These are phyloP conservation scores for Stomatorhinus ivindoensis DNA, from an alignment of 2,113 vertebrate species.

Conservation along the genomic window DNA sequence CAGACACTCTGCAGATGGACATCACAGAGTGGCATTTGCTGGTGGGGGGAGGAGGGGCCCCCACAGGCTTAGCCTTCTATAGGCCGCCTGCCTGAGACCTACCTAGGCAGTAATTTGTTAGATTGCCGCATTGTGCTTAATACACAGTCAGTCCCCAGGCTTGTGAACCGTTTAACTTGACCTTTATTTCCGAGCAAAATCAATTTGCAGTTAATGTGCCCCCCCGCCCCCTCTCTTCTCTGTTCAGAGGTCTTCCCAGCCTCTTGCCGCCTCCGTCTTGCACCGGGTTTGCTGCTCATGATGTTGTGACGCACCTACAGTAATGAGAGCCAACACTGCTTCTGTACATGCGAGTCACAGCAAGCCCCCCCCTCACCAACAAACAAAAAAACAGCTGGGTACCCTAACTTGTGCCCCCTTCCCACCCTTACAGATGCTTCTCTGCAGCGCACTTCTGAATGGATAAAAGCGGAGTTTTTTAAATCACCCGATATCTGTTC, in stretches of 20 bases:
- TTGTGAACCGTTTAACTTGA: constrained; percentile 60
- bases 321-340: not conserved
- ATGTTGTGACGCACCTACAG: not conserved
- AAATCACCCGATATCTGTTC: not conserved
- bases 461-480: not conserved
- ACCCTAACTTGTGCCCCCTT: not conserved
- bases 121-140: constrained; percentile 50
- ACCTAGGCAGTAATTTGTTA: constrained; percentile 49
- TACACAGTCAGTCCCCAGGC: constrained; percentile 44
- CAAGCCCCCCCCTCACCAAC: not conserved
- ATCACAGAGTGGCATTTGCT: constrained; percentile 61
- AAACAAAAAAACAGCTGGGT: not conserved
- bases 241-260: constrained; percentile 46
- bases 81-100: constrained; percentile 41
- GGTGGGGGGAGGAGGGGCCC: constrained; percentile 28
- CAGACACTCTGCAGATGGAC: constrained; percentile 41
- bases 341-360: not conserved
- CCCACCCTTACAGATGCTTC: not conserved
- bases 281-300: not conserved
- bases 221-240: constrained; percentile 29
- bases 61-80: constrained; percentile 37
- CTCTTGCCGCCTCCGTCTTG: constrained; percentile 16
- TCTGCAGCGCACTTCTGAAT: not conserved
- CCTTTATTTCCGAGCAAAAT: constrained; percentile 64
- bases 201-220: constrained; percentile 57